Evolutionary conservation across 2,888 invertebrate species (phyloP), one percentile per base, ranked within the genome.

Genomic region (Hypolimnas misippus): DNA sequence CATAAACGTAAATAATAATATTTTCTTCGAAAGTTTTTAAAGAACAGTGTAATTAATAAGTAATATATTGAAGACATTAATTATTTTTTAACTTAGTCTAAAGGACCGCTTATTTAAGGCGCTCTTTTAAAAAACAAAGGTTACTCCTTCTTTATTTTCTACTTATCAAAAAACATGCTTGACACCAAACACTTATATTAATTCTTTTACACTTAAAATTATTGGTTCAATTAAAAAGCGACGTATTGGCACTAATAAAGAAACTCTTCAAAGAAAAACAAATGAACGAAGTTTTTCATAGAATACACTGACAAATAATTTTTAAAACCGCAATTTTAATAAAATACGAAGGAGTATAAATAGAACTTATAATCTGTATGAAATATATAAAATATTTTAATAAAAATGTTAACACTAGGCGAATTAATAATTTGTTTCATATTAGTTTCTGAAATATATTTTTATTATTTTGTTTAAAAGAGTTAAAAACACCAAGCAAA

Each of bases 11-110:
- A 70, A 50, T 79, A 73, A 78, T 70, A 76, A 73, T 76, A 75
- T 84, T 84, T 86, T 84, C 81, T 83, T 76, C 86, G 78, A 80
- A 83, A 86, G 69, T 83, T 85, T 76, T 81, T 85, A 75, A 82
- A 85, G 70, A 84, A 82, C 76, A 79, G 78, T 75, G 79, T 78
- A 72, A 76, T 70, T 66, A 78, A 74, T 71, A 79, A 74, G 73
- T 82, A 78, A 72, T 77, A 67, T 76, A 80, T 82, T 75, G 83
- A 79, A 84, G 76, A 82, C 84, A 85, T 85, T 83, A 83, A 84
- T 79, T 72, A 74, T 75, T 69, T 76, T 75, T 73, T 62, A 29
- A 72, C 68, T 73, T 74, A 70, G 75, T 75, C 60, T 62, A 73
- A 74, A 78, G 77, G 79, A 78, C 73, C 77, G 79, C 79, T 71